These are phyloP conservation scores for Dicycla oo DNA, from an alignment of 2,888 invertebrate genomes.

Conservation along the genomic window DNA sequence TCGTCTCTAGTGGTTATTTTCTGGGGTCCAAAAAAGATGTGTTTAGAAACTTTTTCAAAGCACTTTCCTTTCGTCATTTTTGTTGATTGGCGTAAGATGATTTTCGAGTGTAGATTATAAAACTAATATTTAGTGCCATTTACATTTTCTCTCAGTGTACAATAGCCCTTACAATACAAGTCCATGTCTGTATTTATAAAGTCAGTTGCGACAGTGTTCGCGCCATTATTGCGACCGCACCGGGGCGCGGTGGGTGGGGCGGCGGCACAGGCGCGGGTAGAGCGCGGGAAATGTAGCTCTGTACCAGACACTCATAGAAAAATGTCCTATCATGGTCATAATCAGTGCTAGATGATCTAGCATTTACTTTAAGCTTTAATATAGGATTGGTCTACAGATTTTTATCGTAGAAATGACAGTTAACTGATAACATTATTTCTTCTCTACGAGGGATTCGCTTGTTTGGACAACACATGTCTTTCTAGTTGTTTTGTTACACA, in stretches of 20 bases:
- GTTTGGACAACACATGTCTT: background rate
- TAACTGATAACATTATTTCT: background rate
- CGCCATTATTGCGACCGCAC: slow-evolving; percentile 57
- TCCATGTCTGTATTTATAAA: slow-evolving; percentile 41
- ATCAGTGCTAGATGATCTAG: slow-evolving; percentile 31
- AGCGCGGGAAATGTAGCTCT: slow-evolving; percentile 51
- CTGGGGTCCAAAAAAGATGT: background rate
- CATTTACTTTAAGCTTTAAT: background rate
- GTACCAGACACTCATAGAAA: slow-evolving; percentile 48
- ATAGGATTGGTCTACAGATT: background rate
- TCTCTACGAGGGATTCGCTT: background rate
- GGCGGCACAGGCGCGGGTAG: background rate
- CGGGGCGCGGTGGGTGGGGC: background rate
- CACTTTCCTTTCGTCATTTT: background rate
- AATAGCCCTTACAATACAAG: slow-evolving; percentile 17
- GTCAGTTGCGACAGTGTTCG: slow-evolving; percentile 64
- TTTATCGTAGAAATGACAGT: background rate
- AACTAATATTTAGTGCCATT: too few relatives aligned
- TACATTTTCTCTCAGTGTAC: slow-evolving; percentile 10
- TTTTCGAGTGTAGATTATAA: background rate
- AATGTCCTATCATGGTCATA: slow-evolving; percentile 31
- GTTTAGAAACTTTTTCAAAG: background rate
- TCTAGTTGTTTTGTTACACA: background rate
- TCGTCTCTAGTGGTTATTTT: background rate
- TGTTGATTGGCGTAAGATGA: background rate